Conservation (phyloP, 2,888 invertebrate genomes). For the Philereme vetulata region DNA sequence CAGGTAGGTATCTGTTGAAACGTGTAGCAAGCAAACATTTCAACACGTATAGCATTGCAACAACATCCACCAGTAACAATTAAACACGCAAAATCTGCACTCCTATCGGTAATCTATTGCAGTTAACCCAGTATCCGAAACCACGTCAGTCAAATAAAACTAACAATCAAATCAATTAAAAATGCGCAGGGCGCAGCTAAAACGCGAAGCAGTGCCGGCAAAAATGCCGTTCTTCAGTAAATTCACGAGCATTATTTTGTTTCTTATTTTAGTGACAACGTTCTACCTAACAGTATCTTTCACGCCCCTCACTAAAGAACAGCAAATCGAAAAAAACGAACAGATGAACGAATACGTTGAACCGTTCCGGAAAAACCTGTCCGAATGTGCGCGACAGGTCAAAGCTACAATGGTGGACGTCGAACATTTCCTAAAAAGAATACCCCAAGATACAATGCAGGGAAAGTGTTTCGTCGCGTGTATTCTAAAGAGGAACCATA, state of each 20-base stretch:
- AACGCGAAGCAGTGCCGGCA: slow-evolving; percentile 37
- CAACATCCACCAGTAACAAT: too few species aligned
- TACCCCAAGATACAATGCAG: slow-evolving; percentile 64
- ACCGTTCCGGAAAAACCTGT: slow-evolving; percentile 70
- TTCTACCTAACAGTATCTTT: slow-evolving; percentile 58
- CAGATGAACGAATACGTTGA: slow-evolving; percentile 66
- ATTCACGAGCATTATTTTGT: slow-evolving; percentile 40
- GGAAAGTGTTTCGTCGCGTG: slow-evolving; percentile 79
- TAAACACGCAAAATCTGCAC: slow-evolving; percentile 2
- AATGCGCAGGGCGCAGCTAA: slow-evolving; percentile 45
- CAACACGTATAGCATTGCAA: too few species aligned
- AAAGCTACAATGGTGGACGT: slow-evolving; percentile 67
- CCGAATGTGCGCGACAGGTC: slow-evolving; percentile 72
- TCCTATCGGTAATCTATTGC: slow-evolving; percentile 16
- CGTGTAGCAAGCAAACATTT: too few species aligned
- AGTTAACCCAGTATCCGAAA: slow-evolving; percentile 31
- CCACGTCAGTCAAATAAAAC: slow-evolving; percentile 36
- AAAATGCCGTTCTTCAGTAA: slow-evolving; percentile 45
- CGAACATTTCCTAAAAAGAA: slow-evolving; percentile 68
- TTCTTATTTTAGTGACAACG: slow-evolving; percentile 48
- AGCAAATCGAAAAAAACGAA: slow-evolving; percentile 60
- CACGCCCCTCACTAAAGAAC: slow-evolving; percentile 65
- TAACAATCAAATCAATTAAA: slow-evolving; percentile 56
- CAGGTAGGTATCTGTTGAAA: too few species aligned
- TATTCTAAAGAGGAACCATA: slow-evolving; percentile 66